Base-by-base conservation (phyloP, 2,113 vertebrate species). In the Pomatorhinus ruficollis region DNA sequence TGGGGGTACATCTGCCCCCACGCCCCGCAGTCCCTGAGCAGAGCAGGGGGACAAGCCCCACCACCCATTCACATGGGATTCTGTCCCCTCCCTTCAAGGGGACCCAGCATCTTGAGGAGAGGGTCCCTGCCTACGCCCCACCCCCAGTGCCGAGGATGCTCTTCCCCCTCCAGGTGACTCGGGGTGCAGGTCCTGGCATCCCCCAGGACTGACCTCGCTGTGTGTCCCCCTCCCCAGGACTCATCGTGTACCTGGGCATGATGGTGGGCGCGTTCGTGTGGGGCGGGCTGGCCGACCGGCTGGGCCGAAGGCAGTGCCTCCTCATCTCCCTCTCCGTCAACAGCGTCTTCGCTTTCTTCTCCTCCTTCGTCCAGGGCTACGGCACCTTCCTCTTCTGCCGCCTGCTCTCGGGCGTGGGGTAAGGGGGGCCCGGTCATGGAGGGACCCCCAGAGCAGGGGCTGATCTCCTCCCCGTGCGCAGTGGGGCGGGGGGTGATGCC, bases 271-370 rank as follows among this genome's bases (percentile, higher is more conserved):
- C 99, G 20, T 99, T 99, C 93, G 97, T 99, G 86, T 99, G 99
- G 99, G 99, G 99, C 2, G 99, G 99, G 44, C 97, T 99, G 97
- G 99, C 99, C 1, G 99, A 99, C 93, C 98, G 99, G 45, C 99
- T 99, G 24, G 99, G 99, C 42, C 98, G 99, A 35, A 97, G 98
- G 76, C 99, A 99, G 97, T 99, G 99, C 75, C 99, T 99, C 22
- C 99, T 99, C 97, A 99, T 99, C 97, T 99, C 99, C 8, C 99
- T 99, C 78, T 99, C 99, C 30, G 99, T 99, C 98, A 99, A 99
- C 98, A 99, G 99, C 24, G 98, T 99, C 94, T 99, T 99, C 53
- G 99, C 99, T 97, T 99, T 99, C 98, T 99, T 99, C 98, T 99
- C 99, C 40, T 99, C 99, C 90, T 99, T 99, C 45, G 99, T 99